These are phyloP conservation scores for Sialis lutaria DNA, from an alignment of 2,888 invertebrate genomes.

Conservation along the genomic window DNA sequence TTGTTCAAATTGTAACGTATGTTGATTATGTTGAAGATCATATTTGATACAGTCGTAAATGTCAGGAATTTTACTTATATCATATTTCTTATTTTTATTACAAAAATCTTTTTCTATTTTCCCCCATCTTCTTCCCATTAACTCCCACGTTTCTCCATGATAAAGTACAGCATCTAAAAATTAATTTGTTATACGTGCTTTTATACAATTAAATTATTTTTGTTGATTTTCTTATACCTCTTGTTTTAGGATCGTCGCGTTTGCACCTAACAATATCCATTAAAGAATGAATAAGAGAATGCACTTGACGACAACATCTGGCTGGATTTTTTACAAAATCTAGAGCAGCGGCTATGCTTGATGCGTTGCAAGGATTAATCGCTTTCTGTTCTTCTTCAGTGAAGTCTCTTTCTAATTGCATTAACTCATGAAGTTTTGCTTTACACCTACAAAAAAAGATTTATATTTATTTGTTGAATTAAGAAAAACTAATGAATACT, in stretches of 20 bases:
- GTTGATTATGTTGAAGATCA: conserved; percentile 95
- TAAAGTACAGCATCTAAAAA: conserved; percentile 73
- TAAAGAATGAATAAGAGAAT: conserved; percentile 69
- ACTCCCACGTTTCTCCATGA: conserved; percentile 97
- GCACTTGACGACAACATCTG: conserved; percentile 81
- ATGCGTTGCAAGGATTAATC: conserved; percentile 84
- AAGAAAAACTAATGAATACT: conserved; percentile 21
- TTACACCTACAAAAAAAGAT: conserved; percentile 58
- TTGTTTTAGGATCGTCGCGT: conserved; percentile 77
- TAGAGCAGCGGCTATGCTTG: conserved; percentile 79
- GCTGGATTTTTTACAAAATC: conserved; percentile 93
- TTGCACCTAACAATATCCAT: conserved; percentile 71
- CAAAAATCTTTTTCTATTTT: conserved; percentile 97
- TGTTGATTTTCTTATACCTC: conserved; percentile 30
- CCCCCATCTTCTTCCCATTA: conserved; percentile 94
- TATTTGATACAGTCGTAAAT: conserved; percentile 99
- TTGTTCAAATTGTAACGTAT: conserved; percentile 80
- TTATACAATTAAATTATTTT: background rate
- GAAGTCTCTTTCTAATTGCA: conserved; percentile 83
- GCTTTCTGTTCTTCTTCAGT: conserved; percentile 65
- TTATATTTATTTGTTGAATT: background rate
- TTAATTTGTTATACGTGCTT: conserved; percentile 4
- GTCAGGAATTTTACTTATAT: conserved; percentile 98
- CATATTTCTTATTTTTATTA: conserved; percentile 79
- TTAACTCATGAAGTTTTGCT: conserved; percentile 77